A percentile compares a stretch with the other conserved stretches of the same genome.
phyloP scores from a whole-genome alignment of 2,113 vertebrate genomes.

The Rhea americana region DNA sequence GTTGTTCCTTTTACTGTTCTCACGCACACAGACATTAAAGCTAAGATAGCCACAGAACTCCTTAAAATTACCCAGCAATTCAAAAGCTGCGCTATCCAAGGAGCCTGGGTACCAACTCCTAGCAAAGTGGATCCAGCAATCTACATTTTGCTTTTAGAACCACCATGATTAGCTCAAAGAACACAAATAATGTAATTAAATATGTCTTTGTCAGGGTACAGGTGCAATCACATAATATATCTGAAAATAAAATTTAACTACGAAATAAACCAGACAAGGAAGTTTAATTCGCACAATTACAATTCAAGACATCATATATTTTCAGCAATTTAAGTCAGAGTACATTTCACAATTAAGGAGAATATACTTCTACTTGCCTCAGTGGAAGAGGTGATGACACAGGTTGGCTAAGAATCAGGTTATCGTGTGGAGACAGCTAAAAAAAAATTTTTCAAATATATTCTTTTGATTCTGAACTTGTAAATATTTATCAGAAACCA shows the following conservation, averaged over 20 bases:
- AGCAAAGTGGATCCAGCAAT: neutral
- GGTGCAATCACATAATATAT: neutral
- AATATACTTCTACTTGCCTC: conserved; percentile 80
- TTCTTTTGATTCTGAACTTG: neutral
- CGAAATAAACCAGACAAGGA: neutral
- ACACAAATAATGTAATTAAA: neutral
- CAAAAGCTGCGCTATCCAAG: neutral
- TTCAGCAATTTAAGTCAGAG: neutral
- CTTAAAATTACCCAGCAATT: neutral
- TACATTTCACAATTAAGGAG: neutral
- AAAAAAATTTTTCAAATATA: neutral
- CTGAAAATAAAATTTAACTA: neutral
- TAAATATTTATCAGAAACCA: neutral
- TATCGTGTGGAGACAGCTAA: conserved; percentile 96
- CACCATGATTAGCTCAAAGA: neutral
- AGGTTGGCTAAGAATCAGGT: conserved; percentile 95
- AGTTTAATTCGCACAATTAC: neutral
- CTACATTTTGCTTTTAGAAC: neutral
- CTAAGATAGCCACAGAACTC: neutral
- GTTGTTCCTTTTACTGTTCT: neutral
- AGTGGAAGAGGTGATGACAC: conserved; percentile 95
- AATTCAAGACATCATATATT: neutral
- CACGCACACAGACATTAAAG: neutral
- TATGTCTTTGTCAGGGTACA: neutral
- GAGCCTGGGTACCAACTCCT: neutral